Evolutionary conservation across 2,113 vertebrate genomes (phyloP), one percentile per base, ranked within the genome.

Genomic region (Grammomys surdaster): DNA sequence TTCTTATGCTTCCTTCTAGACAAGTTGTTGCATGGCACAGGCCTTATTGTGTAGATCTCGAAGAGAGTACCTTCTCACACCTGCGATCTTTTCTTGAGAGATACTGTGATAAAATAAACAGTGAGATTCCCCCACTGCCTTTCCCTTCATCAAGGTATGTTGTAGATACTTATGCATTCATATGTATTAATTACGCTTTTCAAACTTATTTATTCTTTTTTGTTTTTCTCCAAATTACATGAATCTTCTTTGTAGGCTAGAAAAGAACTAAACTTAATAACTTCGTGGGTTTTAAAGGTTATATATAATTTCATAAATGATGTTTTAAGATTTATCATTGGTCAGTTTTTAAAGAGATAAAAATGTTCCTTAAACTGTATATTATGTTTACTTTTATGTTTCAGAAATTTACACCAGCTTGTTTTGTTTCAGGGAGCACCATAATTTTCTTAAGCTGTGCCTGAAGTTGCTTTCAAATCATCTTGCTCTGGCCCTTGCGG

Each of bases 11-110:
- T 97, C n/a, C 36, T 90, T 96, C 33, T 95, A 98, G 97, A 93
- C 99, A 99, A 97, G 99, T 99, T 95, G 99, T 99, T 95, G 99
- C 99, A 0, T 99, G 99, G 99, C 99, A 99, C 97, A 98, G 99
- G 93, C 99, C 99, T 63, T 99, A 99, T 92, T 99, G 99, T 87
- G 99, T 99, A 0, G 99, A 99, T 97, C 98, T 99, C 93, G 99
- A 99, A 97, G 99, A 99, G 98, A 99, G 99, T 94, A 99, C 99
- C 5, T 99, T 99, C 97, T 99, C 99, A 0, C 99, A 99, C 95
- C 98, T 99, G 36, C 99, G 99, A 91, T 99, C 99, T 96, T 99
- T 99, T 97, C 98, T 99, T 3, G 99, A 99, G 97, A 98, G 99
- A 97, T 99, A 99, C 98, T 99, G 99, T 97, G 99, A 99, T 96